Base-by-base conservation (phyloP, 2,888 invertebrate species). In the Ophion costatus region DNA sequence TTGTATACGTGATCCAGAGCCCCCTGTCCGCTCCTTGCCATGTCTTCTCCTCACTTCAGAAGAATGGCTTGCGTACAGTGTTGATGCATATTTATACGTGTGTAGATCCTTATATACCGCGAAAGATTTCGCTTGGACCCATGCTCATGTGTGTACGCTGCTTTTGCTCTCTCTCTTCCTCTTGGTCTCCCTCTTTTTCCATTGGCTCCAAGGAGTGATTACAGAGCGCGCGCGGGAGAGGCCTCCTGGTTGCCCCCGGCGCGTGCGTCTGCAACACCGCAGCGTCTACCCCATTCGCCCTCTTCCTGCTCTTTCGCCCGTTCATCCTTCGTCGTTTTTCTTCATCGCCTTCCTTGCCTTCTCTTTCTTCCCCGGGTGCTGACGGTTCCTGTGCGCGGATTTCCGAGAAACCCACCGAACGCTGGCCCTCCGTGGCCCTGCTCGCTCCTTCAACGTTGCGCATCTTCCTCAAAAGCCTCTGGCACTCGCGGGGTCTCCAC, bases 161-260 rank as follows among this genome's bases (percentile, higher is more conserved):
- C 69, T 57, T 56, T 24, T 17, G 17, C 71, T 14, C 51, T 45
- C 45, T 45, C 63, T 33, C 14, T 17, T 17, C 24, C 59, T 45
- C 51, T 51, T 10, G 14, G 38, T 59, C 51, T 64, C 64, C 57
- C 59, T 79, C 70, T 70, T 59, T 70, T 51, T 56, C 20, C 59
- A 64, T 77, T 85, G 82, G 74, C 82, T 83, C 77, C 61, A 89
- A 89, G 88, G 92, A 92, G 92, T 93, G 93, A 93, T 93, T 93
- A 93, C 92, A 93, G 93, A 93, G 92, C 91, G 90, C 91, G 91
- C 90, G 85, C 85, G 82, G 83, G 80, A 84, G 84, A 80, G 74
- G 90, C 90, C 92, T 91, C 85, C 91, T 90, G 92, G 90, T 92
- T 92, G 93, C 93, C 93, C 92, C 93, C 93, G 93, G 93, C 93